Percentiles rank a stretch among this genome's conserved stretches.
These are phyloP conservation scores for Hylaea fasciaria DNA, from an alignment of 2,888 invertebrate genomes.

Conservation along the genomic window DNA sequence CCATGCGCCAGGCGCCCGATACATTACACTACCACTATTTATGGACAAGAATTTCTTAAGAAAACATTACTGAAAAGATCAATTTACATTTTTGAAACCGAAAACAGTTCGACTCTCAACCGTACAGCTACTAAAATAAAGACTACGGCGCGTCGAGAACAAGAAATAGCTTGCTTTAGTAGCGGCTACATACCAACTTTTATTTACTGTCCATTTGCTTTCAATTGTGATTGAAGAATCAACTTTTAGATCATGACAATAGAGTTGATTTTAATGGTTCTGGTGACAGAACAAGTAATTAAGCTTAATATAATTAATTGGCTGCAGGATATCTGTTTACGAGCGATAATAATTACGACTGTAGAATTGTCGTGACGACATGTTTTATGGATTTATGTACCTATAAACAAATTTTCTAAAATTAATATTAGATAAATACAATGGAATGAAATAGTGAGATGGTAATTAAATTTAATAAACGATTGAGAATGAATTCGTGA, in stretches of 20 bases:
- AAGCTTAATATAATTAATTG: constrained; percentile 58
- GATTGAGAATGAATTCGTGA: too few species aligned
- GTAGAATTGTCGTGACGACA: constrained; percentile 42
- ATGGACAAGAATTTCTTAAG: constrained; percentile 78
- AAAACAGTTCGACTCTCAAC: constrained; percentile 24
- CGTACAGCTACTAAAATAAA: constrained; percentile 22
- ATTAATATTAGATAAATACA: neutral
- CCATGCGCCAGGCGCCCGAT: constrained; percentile 59
- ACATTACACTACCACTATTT: constrained; percentile 72
- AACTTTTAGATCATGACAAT: constrained; percentile 42
- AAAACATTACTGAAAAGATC: constrained; percentile 66
- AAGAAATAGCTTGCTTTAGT: constrained; percentile 5
- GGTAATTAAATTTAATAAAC: too few species aligned
- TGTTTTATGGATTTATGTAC: constrained; percentile 33
- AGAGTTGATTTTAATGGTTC: constrained; percentile 21
- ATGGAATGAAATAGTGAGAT: neutral
- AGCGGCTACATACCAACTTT: constrained; percentile 26
- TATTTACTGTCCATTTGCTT: constrained; percentile 31
- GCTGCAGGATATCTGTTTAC: constrained; percentile 62
- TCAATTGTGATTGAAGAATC: constrained; percentile 39
- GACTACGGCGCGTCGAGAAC: neutral
- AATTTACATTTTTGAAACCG: constrained; percentile 24
- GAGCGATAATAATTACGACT: constrained; percentile 53
- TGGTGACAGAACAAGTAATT: constrained; percentile 28
- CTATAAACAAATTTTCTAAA: constrained; percentile 17